phyloP scores from a whole-genome alignment of 2,113 vertebrate species.

The Nycticorax nycticorax region DNA sequence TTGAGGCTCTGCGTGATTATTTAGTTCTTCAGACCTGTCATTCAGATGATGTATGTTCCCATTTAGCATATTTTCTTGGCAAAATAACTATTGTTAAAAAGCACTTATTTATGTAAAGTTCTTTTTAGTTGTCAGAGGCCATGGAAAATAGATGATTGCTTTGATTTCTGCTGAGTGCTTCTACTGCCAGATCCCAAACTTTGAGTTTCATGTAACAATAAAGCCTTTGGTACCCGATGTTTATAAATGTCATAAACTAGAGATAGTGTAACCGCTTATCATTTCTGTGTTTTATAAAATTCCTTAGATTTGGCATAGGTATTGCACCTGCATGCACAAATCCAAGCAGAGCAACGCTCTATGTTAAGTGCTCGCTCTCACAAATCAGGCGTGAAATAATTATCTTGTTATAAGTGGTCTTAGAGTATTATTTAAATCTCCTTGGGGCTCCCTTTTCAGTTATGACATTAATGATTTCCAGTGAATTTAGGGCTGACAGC shows the following conservation, averaged over 20 bases:
- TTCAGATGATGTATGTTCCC: neutral
- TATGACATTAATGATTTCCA: neutral
- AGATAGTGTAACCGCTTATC: neutral
- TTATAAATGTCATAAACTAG: neutral
- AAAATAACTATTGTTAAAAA: neutral
- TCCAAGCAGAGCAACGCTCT: neutral
- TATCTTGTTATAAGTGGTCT: neutral
- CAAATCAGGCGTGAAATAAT: constrained; percentile 20
- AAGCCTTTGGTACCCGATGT: neutral
- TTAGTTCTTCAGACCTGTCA: neutral
- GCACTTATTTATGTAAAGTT: neutral
- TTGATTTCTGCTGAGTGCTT: neutral
- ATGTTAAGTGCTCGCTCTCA: neutral
- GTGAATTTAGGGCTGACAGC: neutral
- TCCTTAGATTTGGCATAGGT: neutral
- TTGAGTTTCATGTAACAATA: neutral
- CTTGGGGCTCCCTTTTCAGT: neutral
- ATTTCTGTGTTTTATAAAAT: neutral
- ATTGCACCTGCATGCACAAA: neutral
- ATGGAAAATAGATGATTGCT: neutral
- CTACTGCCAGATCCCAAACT: neutral
- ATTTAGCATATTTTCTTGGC: neutral
- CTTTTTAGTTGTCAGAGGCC: neutral
- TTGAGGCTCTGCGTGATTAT: neutral
- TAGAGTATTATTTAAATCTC: neutral